These are phyloP conservation scores for Trichonephila inaurata DNA, from an alignment of 1,140 invertebrate genomes.

Conservation along the genomic window DNA sequence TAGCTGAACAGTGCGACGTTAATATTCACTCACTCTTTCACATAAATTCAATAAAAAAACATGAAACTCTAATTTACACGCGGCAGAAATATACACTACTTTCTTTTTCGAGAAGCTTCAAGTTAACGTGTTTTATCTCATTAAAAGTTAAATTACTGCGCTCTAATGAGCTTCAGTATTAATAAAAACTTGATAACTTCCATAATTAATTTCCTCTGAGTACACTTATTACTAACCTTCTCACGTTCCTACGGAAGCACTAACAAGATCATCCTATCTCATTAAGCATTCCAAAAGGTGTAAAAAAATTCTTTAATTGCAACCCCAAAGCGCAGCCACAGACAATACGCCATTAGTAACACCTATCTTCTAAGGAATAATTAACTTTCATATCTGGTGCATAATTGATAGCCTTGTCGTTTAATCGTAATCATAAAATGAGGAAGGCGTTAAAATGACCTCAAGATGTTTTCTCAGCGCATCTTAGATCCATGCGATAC, in stretches of 20 bases:
- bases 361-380: neutral
- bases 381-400: slow-evolving; percentile 8
- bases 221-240: neutral
- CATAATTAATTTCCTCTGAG: neutral
- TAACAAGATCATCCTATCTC: neutral
- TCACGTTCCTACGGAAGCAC: neutral
- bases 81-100: too few species aligned
- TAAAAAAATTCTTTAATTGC: neutral
- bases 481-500: neutral
- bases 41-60: rapidly evolving
- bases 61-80: neutral
- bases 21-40: too few species aligned
- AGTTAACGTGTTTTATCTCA: neutral
- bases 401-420: neutral
- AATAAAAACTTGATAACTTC: neutral
- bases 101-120: neutral
- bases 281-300: neutral
- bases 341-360: neutral
- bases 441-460: neutral
- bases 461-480: neutral
- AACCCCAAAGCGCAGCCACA: neutral
- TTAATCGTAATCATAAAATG: neutral
- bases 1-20: too few species aligned
- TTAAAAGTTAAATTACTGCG: neutral
- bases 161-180: too few species aligned